A percentile compares a stretch with the other conserved stretches of the same genome.
Conservation (phyloP, 2,797 vertebrate species). For the Gymnothorax javanicus region DNA sequence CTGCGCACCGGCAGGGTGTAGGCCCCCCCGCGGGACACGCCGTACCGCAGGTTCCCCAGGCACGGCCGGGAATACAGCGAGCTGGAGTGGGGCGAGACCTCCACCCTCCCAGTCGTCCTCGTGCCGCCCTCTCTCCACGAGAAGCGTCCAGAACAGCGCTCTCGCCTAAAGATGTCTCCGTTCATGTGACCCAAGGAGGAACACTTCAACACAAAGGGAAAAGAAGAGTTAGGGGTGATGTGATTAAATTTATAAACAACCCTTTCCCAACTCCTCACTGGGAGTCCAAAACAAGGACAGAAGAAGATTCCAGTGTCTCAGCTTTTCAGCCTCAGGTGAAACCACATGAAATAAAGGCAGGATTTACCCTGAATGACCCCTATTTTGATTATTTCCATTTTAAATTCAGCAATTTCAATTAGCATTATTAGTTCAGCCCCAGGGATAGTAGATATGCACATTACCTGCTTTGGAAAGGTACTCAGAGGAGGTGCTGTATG, state of each 20-base stretch:
- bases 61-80: conserved; percentile 21
- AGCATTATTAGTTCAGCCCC: no score
- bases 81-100: conserved; percentile 51
- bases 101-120: conserved; percentile 52
- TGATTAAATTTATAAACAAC: neutral
- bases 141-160: neutral
- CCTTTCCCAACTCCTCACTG: no score
- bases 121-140: conserved; percentile 11
- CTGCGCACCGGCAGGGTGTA: conserved; percentile 44
- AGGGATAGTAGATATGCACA: no score
- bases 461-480: neutral
- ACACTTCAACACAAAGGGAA: neutral
- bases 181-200: neutral
- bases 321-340: neutral
- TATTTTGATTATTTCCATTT: neutral
- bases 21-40: conserved; percentile 23
- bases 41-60: conserved; percentile 15
- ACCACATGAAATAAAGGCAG: neutral
- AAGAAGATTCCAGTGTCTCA: neutral
- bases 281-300: no score
- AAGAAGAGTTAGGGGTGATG: neutral
- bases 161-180: neutral
- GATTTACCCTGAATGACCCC: neutral
- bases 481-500: no score
- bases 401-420: no score